Evolutionary conservation across 92 coral and sea anemone genomes (phyloP), one percentile per base, ranked within the genome.

Genomic region (Palythoa grandiflora): DNA sequence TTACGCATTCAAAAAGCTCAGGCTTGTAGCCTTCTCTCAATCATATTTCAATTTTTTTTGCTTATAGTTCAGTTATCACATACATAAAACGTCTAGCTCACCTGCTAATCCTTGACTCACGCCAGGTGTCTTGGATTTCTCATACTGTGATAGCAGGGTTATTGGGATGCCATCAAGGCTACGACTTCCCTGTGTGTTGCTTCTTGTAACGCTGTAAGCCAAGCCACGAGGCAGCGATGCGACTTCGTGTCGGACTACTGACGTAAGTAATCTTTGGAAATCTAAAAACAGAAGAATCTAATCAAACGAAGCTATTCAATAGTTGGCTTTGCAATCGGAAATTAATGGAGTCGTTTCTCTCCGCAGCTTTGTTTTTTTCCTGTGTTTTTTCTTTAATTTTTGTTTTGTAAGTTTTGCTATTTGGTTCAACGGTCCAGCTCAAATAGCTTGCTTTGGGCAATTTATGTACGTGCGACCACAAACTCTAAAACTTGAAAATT

Each of bases 91-190:
- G 17, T 50, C 11, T 35, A 17, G 14, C 79, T 12, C 80, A 97
- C 99, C 97, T 85, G 99, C 98, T 78, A 97, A 91, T 66, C 94
- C 95, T 53, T 91, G 94, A 55, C 80, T 97, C 63, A 97, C 87
- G 20, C 97, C 98, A 10, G 99, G 99, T 17, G 93, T 93, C 93
- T 95, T 97, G 35, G 94, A 95, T 90, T 93, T 97, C 39, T 97
- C 97, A 63, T 93, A 97, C 78, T 97, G 98, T 17, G 90, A 37
- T 81, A 89, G 73, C 83, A 97, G 85, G 66, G 91, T 85, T 63
- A 86, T 90, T 75, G 98, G 99, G 87, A 97, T 91, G 53, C 93
- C 90, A 19, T 89, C 79, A 88, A 97, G 37, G 54, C 87, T 50
- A 80, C 89, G 87, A 80, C 85, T 89, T 71, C 84, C 89, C 53